A percentile compares a stretch with the other conserved stretches of the same genome.
These are phyloP conservation scores for Callimorpha dominula DNA, from an alignment of 2,888 invertebrate species.

Conservation along the genomic window DNA sequence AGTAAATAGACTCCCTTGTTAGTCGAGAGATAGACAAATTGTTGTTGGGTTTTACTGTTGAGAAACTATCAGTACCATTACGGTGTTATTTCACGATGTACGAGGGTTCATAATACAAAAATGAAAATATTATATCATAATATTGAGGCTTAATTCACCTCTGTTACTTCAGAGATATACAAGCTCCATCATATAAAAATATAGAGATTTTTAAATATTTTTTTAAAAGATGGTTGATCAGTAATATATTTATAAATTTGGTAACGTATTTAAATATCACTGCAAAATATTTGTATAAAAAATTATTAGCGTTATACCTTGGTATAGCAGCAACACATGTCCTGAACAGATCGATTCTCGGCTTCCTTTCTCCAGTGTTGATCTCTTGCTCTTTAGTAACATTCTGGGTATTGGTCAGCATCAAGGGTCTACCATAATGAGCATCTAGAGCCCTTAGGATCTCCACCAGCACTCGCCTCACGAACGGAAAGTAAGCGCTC, in stretches of 20 bases:
- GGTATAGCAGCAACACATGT: constrained; percentile 99
- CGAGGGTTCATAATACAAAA: too few relatives aligned
- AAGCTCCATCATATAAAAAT: too few relatives aligned
- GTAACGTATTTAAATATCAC: too few relatives aligned
- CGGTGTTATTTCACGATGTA: too few relatives aligned
- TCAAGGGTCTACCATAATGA: constrained; percentile 98
- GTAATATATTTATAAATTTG: too few relatives aligned
- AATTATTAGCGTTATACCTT: constrained; percentile 57
- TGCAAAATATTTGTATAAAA: neutral
- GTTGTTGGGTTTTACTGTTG: too few relatives aligned
- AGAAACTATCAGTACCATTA: too few relatives aligned
- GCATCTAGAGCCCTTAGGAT: constrained; percentile 97
- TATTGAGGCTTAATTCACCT: too few relatives aligned
- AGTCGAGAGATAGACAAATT: neutral
- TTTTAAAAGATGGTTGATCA: too few relatives aligned
- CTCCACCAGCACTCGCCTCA: constrained; percentile 97
- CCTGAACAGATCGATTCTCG: constrained; percentile 98
- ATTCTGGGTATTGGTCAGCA: constrained; percentile 98
- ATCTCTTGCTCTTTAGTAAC: constrained; percentile 98
- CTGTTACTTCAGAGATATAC: too few relatives aligned
- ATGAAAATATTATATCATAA: too few relatives aligned
- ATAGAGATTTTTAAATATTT: too few relatives aligned
- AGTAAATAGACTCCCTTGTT: neutral
- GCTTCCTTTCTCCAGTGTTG: constrained; percentile 98
- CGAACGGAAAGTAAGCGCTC: constrained; percentile 98